phyloP scores from a whole-genome alignment of 2,797 vertebrate genomes.

The Acrossocheilus fasciatus region DNA sequence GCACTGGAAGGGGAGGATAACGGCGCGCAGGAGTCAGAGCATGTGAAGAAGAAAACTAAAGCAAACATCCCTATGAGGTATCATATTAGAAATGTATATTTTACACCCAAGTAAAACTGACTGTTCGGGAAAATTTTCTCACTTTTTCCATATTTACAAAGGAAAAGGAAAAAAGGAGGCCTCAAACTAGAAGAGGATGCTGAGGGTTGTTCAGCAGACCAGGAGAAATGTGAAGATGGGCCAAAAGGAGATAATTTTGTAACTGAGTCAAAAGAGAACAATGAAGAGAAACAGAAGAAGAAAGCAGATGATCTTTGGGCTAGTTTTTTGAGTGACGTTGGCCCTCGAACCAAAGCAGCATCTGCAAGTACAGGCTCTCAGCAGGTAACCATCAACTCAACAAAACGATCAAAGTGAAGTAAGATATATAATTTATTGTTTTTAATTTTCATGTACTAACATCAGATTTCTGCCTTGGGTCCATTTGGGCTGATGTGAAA shows the following conservation, averaged over 20 bases:
- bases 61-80: conserved; percentile 72
- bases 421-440: neutral
- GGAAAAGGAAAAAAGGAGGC: conserved; percentile 86
- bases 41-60: conserved; percentile 66
- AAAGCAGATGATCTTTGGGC: conserved; percentile 97
- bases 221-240: conserved; percentile 63
- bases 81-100: neutral
- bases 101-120: neutral
- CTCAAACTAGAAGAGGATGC: conserved; percentile 78
- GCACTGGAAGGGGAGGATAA: conserved; percentile 72
- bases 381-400: conserved; percentile 63
- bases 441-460: neutral
- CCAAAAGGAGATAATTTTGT: conserved; percentile 45
- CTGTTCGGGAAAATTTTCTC: neutral
- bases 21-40: conserved; percentile 58
- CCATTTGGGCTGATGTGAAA: neutral
- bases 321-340: conserved; percentile 93
- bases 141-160: conserved; percentile 56
- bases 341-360: conserved; percentile 79
- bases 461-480: neutral
- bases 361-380: conserved; percentile 45
- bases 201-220: conserved; percentile 56
- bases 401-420: neutral
- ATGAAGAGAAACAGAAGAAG: conserved; percentile 75
- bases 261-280: conserved; percentile 30